Evolutionary conservation across 2,113 vertebrate genomes (phyloP), one percentile per base, ranked within the genome.

Genomic region (Formicarius rufipectus): DNA sequence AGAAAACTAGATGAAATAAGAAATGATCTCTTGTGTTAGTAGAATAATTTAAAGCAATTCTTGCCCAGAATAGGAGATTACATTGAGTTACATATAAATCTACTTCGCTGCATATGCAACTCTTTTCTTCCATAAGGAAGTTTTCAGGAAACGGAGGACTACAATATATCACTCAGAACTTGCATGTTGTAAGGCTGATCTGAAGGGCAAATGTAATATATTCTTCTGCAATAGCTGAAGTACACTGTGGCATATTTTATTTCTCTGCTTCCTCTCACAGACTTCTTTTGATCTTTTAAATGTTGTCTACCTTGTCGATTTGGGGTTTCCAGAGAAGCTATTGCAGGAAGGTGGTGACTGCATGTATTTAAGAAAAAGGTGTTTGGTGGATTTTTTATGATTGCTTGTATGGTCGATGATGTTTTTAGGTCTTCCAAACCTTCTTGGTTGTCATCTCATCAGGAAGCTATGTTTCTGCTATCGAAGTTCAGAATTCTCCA

Each of bases 261-360:
- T 80, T 37, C 68, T 3, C 39, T 81, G 23, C 52, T 91, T 71
- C 27, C 13, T 95, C 31, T 91, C 60, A 56, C 35, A 40, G 37
- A 13, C 22, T 78, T 86, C 40, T 28, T 80, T 84, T 55, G 67
- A 66, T n/a, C 60, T 47, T 83, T 89, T 84, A 56, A 93, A 94
- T 16, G 22, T 62, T 74, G 17, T 80, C 40, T 64, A 76, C 23
- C 45, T 39, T 37, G 22, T 78, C 82, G 58, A n/a, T 77, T 37
- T 80, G 19, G 27, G 50, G 6, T 63, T 90, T 95, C 64, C 39
- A 72, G 16, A 30, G 45, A 42, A 44, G 22, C 14, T 93, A 14
- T 5, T 56, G 60, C 27, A 37, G 31, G 18, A 69, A 87, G 18
- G 21, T 49, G 47, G 9, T 80, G 67, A 53, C 47, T 31, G 47